Conservation (phyloP, 2,113 vertebrate genomes). For the Illadopsis cleaveri region DNA sequence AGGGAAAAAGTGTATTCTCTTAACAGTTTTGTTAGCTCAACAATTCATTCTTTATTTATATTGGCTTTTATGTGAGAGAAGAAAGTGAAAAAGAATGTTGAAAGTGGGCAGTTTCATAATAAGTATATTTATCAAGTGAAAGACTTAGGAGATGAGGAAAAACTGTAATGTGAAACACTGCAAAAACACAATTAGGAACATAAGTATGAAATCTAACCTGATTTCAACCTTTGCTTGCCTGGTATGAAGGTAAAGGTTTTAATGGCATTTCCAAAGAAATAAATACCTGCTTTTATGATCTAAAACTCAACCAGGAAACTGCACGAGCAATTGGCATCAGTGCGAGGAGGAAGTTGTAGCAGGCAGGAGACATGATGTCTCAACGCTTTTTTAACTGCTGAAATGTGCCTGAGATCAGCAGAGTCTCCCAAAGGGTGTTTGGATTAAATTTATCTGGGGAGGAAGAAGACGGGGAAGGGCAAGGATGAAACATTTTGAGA, state of each 20-base stretch:
- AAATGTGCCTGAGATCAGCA: background rate
- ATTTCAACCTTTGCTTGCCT: conserved; percentile 6
- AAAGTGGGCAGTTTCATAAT: conserved; percentile 39
- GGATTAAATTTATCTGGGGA: background rate
- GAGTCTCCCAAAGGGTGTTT: background rate
- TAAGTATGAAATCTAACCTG: conserved; percentile 30
- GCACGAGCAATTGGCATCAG: background rate
- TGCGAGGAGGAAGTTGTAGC: background rate
- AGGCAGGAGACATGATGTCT: background rate
- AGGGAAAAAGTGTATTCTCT: conserved; percentile 35
- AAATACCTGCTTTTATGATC: background rate
- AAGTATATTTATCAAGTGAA: conserved; percentile 48
- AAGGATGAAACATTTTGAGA: background rate
- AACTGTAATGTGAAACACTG: conserved; percentile 51
- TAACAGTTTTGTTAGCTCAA: conserved; percentile 52
- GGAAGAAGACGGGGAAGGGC: background rate
- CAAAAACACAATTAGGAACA: conserved; percentile 33
- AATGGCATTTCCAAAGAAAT: conserved; percentile 22
- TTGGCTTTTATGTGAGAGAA: conserved; percentile 59
- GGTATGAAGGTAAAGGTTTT: background rate
- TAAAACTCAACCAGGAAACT: background rate
- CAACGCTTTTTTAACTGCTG: background rate
- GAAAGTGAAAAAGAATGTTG: conserved; percentile 51
- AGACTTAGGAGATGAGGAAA: background rate
- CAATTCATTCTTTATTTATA: conserved; percentile 58